Conservation (phyloP, 2,797 vertebrate genomes). For the Mastacembelus armatus region DNA sequence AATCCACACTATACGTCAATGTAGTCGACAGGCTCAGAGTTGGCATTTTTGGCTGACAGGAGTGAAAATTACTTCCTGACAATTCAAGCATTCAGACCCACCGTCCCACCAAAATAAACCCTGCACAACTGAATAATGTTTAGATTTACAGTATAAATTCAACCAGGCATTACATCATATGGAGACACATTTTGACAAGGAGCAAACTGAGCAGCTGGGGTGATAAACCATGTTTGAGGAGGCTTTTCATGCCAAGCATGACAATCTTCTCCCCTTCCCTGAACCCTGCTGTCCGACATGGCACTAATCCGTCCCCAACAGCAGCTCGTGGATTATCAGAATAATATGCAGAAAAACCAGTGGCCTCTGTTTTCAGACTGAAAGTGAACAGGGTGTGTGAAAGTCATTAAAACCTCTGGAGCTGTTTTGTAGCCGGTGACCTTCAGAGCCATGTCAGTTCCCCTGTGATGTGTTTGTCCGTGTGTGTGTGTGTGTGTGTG, state of each 20-base stretch:
- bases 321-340: slow-evolving; percentile 47
- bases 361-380: slow-evolving; percentile 52
- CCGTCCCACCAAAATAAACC: too few relatives aligned
- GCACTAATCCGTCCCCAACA: slow-evolving; percentile 51
- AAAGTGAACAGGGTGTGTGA: slow-evolving; percentile 64
- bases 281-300: slow-evolving; percentile 35
- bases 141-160: too few relatives aligned
- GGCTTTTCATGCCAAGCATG: slow-evolving; percentile 22
- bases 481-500: slow-evolving; percentile 19
- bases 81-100: too few relatives aligned
- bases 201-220: slow-evolving; percentile 7
- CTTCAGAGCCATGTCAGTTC: slow-evolving; percentile 58
- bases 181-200: slow-evolving; percentile 1
- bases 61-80: too few relatives aligned
- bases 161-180: background rate
- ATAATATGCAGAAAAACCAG: slow-evolving; percentile 17
- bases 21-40: too few relatives aligned
- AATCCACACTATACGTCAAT: too few relatives aligned
- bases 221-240: background rate
- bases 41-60: too few relatives aligned
- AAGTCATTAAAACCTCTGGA: slow-evolving; percentile 67
- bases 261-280: slow-evolving; percentile 35
- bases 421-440: slow-evolving; percentile 55
- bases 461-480: slow-evolving; percentile 30
- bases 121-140: too few relatives aligned